A percentile compares a stretch with the other conserved stretches of the same genome.
These are phyloP conservation scores for Halictus rubicundus DNA, from an alignment of 1,140 invertebrate genomes.

Conservation along the genomic window DNA sequence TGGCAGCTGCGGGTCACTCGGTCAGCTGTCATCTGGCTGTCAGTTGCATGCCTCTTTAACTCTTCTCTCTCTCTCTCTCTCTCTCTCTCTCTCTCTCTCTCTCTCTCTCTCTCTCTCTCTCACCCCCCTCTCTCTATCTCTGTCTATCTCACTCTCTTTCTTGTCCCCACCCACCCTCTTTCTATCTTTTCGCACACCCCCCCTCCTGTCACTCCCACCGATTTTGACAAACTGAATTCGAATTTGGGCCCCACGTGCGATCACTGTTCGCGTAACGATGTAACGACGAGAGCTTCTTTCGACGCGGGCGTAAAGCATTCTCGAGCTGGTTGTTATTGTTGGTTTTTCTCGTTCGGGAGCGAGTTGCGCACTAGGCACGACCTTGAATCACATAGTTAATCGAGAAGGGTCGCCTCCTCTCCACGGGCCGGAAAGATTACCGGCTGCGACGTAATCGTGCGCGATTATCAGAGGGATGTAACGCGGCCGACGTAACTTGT, in stretches of 20 bases:
- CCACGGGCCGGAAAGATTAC: conserved; percentile 1
- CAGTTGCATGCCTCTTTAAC: conserved; percentile 35
- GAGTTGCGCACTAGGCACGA: conserved; percentile 45
- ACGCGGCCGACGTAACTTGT: conserved; percentile 30
- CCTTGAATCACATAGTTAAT: conserved; percentile 42
- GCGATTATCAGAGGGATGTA: conserved; percentile 10
- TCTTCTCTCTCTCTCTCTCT: background rate
- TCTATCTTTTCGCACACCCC: too few species aligned
- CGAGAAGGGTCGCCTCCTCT: conserved; percentile 40
- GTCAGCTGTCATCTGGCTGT: conserved; percentile 68
- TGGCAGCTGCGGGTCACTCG: conserved; percentile 70
- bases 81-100: background rate
- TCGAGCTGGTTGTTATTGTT: conserved; percentile 33
- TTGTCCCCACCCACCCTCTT: too few species aligned
- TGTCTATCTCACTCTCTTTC: too few species aligned
- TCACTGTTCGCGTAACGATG: background rate
- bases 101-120: too few species aligned
- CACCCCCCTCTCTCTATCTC: too few species aligned
- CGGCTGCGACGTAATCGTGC: background rate
- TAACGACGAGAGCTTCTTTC: too few species aligned
- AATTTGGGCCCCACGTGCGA: background rate
- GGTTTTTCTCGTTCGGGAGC: conserved; percentile 16
- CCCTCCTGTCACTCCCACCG: too few species aligned
- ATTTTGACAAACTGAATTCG: too few species aligned
- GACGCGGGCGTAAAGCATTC: background rate